Base-by-base conservation (phyloP, 2,113 vertebrate species). In the Pelecanoides urinatrix region DNA sequence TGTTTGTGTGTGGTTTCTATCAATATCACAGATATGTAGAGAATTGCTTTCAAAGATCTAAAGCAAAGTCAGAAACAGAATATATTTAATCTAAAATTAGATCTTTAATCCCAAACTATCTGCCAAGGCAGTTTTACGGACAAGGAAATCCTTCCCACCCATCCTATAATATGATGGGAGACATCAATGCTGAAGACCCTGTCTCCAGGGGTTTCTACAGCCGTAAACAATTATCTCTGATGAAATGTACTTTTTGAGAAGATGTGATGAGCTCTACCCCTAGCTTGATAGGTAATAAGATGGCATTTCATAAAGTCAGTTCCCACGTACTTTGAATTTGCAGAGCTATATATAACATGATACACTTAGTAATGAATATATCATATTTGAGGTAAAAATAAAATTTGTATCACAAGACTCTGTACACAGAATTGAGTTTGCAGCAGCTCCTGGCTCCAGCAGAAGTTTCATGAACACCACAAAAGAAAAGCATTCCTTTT, bases 351-450 rank as follows among this genome's bases (percentile, higher is more conserved):
- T 85, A 90, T 94, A 97, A 90, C 32, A 26, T 27, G 66, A 95
- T 94, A 95, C 36, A 22, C 68, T 78, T 68, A 56, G 78, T 72
- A 95, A 92, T 81, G 92, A 94, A 86, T 79, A 68, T 61, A 91
- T 68, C 70, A 23, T 58, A 89, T 74, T 94, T 67, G 71, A 66
- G 86, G 91, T 91, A 92, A 94, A 96, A 96, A 95, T 92, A 94
- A 93, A 75, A 68, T 29, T 59, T 26, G 0, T 65, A 94, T 81
- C 95, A 95, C 94, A 93, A 94, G 95, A 75, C 89, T 11, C 3
- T 23, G 67, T 66, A 83, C 66, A 92, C 59, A 80, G 74, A 90
- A 79, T 13, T 68, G 91, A 86, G 83, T 58, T 68, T 94, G 80
- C 91, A 92, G 93, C 92, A 96, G 81, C 70, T 87, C 52, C 61